Base-by-base conservation (phyloP, 2,888 invertebrate genomes). In the Noctuana brunneofusca region DNA sequence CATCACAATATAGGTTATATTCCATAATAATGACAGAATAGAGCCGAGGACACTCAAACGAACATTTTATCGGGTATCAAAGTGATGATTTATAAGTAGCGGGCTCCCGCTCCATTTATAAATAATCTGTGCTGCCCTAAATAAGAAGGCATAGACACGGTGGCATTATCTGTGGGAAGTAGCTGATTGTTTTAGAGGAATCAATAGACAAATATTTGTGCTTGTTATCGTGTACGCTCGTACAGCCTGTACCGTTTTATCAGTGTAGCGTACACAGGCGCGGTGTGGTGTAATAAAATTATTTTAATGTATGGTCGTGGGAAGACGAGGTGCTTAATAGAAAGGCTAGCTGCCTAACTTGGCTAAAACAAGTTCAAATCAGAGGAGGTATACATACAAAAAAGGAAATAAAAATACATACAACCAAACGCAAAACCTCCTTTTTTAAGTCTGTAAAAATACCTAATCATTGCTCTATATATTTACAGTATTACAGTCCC, bases 191-290 rank as follows among this genome's bases (percentile, higher is more conserved):
- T 75, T 74, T 70, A 60, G 68, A 73, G 76, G 73, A 75, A 80
- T 83, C 83, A 80, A 82, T 82, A 78, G 71, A 71, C 76, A 76
- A 81, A 82, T 74, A 77, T 80, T 80, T 72, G 71, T 64, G 32
- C 35, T 41, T 52, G 65, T 74, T 80, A 82, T 81, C 81, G 66
- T 18, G 58, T 38, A 27, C 27, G 14, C 38, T 14, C 6, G 9
- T 18, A 18, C 9, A 18, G 41, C n/a, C 38, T 43, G 55, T 53
- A 53, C 6, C 53, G 38, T 50, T 64, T 68, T 70, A 71, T 67
- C 64, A 58, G 64, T 49, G 24, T 18, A 20, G 24, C 22, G 56
- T 38, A 32, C 48, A 32, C 48, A 30, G 48, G 22, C 64, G 69
- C 68, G 67, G 69, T 38, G 60, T 55, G 55, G 60, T 55, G 58